phyloP scores from a whole-genome alignment of 2,113 vertebrate genomes.

The Pontoporia blainvillei region DNA sequence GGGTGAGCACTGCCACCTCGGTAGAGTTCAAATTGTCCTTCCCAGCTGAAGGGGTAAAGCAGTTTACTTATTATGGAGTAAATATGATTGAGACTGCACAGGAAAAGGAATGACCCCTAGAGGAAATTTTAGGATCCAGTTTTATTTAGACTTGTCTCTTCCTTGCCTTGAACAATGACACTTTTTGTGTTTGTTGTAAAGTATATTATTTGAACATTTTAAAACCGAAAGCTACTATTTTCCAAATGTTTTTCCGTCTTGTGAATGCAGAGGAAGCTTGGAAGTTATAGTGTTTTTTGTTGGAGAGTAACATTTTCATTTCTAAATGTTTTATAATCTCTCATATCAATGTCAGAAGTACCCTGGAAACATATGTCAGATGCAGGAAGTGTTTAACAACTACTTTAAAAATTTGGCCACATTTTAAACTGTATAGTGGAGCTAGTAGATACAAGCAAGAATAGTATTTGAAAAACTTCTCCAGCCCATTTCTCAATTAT shows the following conservation, averaged over 20 bases:
- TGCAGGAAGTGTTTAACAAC: constrained; percentile 73
- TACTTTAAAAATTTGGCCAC: constrained; percentile 69
- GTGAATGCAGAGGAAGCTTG: constrained; percentile 62
- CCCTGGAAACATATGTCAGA: constrained; percentile 72
- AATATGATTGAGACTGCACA: constrained; percentile 57
- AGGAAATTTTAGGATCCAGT: constrained; percentile 42
- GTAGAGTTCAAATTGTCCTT: constrained; percentile 68
- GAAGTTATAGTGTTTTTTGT: constrained; percentile 64
- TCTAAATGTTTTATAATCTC: constrained; percentile 75
- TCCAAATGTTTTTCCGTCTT: constrained; percentile 58
- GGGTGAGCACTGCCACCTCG: constrained; percentile 55
- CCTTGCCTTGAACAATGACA: constrained; percentile 65
- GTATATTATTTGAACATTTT: constrained; percentile 73
- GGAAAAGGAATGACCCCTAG: constrained; percentile 34
- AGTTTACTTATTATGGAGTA: constrained; percentile 56
- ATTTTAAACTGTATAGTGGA: constrained; percentile 53
- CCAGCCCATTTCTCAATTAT: neutral
- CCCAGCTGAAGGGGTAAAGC: constrained; percentile 69
- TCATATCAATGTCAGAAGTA: constrained; percentile 75
- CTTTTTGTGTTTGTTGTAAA: constrained; percentile 34
- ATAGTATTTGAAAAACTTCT: constrained; percentile 45
- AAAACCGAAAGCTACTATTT: constrained; percentile 54
- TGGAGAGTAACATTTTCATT: constrained; percentile 69
- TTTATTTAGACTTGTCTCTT: constrained; percentile 49
- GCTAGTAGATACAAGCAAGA: constrained; percentile 49